These are phyloP conservation scores for Borostomias antarcticus DNA, from an alignment of 2,797 vertebrate genomes.

Conservation along the genomic window DNA sequence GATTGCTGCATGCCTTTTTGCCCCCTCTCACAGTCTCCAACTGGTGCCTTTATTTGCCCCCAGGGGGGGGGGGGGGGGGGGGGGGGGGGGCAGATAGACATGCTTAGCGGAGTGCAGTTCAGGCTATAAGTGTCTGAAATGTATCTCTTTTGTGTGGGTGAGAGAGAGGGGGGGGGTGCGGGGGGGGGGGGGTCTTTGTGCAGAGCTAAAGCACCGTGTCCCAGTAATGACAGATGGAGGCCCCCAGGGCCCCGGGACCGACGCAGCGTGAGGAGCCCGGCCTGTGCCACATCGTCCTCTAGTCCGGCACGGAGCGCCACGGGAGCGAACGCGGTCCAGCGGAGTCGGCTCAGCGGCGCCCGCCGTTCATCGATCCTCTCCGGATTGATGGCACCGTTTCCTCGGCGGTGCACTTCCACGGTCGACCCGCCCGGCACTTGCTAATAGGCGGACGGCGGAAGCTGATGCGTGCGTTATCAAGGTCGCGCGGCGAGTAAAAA, in stretches of 20 bases:
- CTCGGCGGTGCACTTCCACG: too few relatives aligned
- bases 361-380: too few relatives aligned
- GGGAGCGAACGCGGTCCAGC: too few relatives aligned
- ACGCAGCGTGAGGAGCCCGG: slow-evolving; percentile 24
- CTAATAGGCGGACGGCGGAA: neutral
- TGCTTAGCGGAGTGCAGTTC: slow-evolving; percentile 58
- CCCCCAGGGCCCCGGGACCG: slow-evolving; percentile 43
- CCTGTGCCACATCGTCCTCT: too few relatives aligned
- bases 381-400: too few relatives aligned
- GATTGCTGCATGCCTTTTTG: slow-evolving; percentile 32
- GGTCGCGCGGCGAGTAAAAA: slow-evolving; percentile 37
- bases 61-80: too few relatives aligned
- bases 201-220: slow-evolving; percentile 34
- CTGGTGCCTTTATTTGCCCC: slow-evolving; percentile 60
- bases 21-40: slow-evolving; percentile 57
- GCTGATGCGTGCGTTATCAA: slow-evolving; percentile 28
- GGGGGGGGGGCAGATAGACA: slow-evolving; percentile 48
- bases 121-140: slow-evolving; percentile 68
- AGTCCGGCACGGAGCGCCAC: too few relatives aligned
- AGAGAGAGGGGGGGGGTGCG: slow-evolving; percentile 39
- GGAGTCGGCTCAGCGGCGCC: too few relatives aligned
- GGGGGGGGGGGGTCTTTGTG: slow-evolving; percentile 49
- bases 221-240: slow-evolving; percentile 43
- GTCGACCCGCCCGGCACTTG: too few relatives aligned
- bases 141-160: slow-evolving; percentile 68